phyloP scores from a whole-genome alignment of 2,888 invertebrate species.

The Gortyna flavago region DNA sequence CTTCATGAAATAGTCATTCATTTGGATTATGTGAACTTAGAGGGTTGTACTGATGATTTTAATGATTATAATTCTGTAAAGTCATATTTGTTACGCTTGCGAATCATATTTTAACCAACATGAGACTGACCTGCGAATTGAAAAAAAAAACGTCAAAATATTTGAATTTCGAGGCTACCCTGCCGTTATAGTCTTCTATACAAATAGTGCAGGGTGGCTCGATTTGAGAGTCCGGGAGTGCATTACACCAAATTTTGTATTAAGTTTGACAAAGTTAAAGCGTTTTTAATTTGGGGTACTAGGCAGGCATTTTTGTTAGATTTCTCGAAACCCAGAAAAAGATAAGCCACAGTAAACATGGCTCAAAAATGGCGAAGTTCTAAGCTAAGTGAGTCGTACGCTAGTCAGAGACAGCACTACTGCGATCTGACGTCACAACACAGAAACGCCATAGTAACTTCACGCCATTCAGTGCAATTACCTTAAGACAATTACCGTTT shows the following conservation, averaged over 20 bases:
- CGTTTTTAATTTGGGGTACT: neutral
- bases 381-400: neutral
- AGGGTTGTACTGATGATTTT: too few relatives aligned
- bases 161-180: too few relatives aligned
- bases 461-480: neutral
- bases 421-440: neutral
- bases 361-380: neutral
- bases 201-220: too few relatives aligned
- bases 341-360: neutral
- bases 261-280: neutral
- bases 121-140: too few relatives aligned
- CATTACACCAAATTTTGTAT: neutral
- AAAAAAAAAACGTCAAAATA: too few relatives aligned
- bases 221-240: too few relatives aligned
- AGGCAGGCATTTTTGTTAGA: neutral
- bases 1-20: too few relatives aligned
- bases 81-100: too few relatives aligned
- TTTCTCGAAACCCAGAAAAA: neutral
- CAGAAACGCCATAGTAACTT: neutral
- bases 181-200: too few relatives aligned
- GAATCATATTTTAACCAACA: too few relatives aligned
- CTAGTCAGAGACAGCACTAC: neutral
- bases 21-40: too few relatives aligned
- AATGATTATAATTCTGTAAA: too few relatives aligned
- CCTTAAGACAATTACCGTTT: neutral